Conservation (phyloP, 2,113 vertebrate genomes). For the Hyaena hyaena region DNA sequence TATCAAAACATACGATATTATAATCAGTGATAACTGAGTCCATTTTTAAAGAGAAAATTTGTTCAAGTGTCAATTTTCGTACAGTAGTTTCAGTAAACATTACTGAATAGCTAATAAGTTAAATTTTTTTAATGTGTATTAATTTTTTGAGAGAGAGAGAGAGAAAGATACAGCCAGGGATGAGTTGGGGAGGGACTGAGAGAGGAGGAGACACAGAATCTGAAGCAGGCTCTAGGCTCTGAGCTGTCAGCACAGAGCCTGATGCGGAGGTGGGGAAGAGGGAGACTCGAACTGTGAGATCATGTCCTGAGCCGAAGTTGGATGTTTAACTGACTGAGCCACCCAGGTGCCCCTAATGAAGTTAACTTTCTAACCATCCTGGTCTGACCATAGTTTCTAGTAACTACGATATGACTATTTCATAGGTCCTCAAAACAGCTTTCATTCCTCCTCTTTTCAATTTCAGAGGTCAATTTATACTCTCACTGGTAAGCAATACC, state of each 20-base stretch:
- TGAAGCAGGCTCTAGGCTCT: no score
- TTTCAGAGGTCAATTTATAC: constrained; percentile 13
- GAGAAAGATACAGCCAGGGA: no score
- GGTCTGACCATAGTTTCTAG: neutral
- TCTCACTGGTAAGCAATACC: neutral
- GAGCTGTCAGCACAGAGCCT: no score
- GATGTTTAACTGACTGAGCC: no score
- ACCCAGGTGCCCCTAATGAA: neutral
- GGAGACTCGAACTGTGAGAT: no score
- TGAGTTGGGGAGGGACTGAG: no score
- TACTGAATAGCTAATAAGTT: constrained; percentile 18
- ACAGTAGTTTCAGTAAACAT: neutral
- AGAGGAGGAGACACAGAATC: no score
- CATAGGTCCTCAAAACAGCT: neutral
- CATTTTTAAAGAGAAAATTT: constrained; percentile 31
- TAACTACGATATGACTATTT: neutral
- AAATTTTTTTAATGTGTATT: neutral
- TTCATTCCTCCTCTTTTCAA: neutral
- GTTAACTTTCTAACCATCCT: constrained; percentile 32
- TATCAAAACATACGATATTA: constrained; percentile 32
- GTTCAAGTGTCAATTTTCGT: constrained; percentile 53
- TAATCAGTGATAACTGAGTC: constrained; percentile 17
- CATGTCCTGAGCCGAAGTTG: no score
- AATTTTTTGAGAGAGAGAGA: no score
- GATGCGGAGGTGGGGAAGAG: no score